These are phyloP conservation scores for Neopelma chrysocephalum DNA, from an alignment of 2,797 vertebrate genomes.

Conservation along the genomic window DNA sequence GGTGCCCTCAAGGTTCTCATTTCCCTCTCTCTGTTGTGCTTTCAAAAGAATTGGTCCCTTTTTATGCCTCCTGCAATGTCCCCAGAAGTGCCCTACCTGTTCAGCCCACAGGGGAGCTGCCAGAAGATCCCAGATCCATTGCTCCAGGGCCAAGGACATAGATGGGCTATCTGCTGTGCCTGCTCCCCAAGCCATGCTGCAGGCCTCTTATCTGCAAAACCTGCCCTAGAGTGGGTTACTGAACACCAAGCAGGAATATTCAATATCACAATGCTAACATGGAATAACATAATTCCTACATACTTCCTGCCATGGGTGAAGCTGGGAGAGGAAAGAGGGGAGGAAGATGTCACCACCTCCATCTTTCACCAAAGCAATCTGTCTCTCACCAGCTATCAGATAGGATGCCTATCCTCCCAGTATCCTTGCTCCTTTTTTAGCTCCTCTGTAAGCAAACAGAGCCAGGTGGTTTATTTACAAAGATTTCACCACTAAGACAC, in stretches of 20 bases:
- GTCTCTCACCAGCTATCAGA: neutral
- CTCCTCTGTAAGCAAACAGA: neutral
- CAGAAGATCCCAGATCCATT: neutral
- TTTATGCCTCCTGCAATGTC: neutral
- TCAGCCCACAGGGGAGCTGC: neutral
- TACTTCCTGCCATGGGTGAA: neutral
- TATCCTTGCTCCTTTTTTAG: constrained; percentile 14
- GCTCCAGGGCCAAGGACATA: neutral
- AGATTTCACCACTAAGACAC: neutral
- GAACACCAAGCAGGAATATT: neutral
- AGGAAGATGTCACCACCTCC: neutral
- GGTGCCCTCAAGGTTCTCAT: neutral
- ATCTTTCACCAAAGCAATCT: neutral
- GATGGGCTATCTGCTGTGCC: neutral
- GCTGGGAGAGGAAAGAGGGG: neutral
- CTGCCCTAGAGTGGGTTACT: neutral
- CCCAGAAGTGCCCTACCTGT: neutral
- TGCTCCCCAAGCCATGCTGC: neutral
- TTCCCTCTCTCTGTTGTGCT: neutral
- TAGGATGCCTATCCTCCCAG: rapidly evolving
- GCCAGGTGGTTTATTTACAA: neutral
- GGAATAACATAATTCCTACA: neutral
- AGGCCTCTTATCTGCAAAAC: neutral
- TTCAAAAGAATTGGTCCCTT: neutral
- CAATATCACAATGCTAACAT: neutral